A percentile compares a stretch with the other conserved stretches of the same genome.
Conservation (phyloP, 1,140 invertebrate genomes). For the Bombus superbus region DNA sequence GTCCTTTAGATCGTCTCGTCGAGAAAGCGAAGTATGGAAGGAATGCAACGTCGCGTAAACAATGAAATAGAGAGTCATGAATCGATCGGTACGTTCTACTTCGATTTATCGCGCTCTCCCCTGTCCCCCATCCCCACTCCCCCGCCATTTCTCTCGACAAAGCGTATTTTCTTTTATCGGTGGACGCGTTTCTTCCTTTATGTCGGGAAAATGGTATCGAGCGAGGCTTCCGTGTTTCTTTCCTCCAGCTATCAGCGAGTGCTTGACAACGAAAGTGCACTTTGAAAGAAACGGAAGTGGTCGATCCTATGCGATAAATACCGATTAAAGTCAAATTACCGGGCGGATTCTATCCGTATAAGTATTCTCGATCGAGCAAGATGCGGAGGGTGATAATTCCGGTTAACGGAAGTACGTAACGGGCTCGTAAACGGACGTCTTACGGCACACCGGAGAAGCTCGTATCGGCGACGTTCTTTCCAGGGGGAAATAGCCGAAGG, state of each 20-base stretch:
- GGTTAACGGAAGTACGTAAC: constrained; percentile 51
- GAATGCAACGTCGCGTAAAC: not conserved
- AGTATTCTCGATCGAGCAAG: constrained; percentile 11
- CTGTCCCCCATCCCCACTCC: too few relatives aligned
- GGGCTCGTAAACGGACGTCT: constrained; percentile 47
- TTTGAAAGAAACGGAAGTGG: constrained; percentile 4
- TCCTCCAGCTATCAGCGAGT: not conserved
- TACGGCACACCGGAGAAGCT: not conserved
- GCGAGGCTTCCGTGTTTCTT: constrained; percentile 2
- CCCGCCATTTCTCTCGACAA: not conserved
- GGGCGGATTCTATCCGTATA: constrained; percentile 6
- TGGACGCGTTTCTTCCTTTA: not conserved
- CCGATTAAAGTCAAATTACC: constrained; percentile 45
- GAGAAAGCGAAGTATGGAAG: too few relatives aligned
- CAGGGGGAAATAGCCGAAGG: not conserved
- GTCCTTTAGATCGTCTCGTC: too few relatives aligned
- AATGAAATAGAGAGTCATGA: not conserved
- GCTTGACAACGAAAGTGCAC: constrained; percentile 28
- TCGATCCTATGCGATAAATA: constrained; percentile 36
- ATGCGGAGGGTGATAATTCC: constrained; percentile 23
- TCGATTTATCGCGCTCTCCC: not conserved
- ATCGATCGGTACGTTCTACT: not conserved
- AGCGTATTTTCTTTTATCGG: not conserved
- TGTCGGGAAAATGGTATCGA: too few relatives aligned
- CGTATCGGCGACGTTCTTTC: constrained; percentile 21